phyloP scores from a whole-genome alignment of 2,888 invertebrate species.

The Meghimatium bilineatum region DNA sequence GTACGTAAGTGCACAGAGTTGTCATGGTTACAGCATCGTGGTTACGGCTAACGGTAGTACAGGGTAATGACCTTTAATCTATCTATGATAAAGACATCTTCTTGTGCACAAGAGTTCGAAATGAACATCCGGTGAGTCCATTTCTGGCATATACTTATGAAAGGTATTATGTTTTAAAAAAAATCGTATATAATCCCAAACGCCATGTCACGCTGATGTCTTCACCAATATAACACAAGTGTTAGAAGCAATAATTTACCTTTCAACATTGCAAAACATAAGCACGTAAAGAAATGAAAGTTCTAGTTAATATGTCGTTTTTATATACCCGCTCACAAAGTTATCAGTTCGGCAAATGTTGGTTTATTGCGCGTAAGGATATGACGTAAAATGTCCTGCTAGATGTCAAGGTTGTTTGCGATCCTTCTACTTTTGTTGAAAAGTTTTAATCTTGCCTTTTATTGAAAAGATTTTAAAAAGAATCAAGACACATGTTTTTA shows the following conservation, averaged over 20 bases:
- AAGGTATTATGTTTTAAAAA: not conserved
- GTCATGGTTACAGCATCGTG: no score
- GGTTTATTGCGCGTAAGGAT: not conserved
- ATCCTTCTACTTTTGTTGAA: no score
- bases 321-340: not conserved
- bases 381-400: not conserved
- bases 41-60: no score
- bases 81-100: not conserved
- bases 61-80: not conserved
- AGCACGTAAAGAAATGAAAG: not conserved
- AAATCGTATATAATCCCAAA: not conserved
- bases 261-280: not conserved
- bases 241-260: not conserved
- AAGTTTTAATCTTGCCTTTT: no score
- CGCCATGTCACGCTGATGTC: not conserved
- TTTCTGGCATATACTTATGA: not conserved
- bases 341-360: not conserved
- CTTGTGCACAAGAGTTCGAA: not conserved
- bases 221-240: not conserved
- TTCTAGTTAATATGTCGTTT: not conserved
- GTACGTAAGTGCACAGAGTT: no score
- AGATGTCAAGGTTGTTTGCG: no score
- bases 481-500: no score
- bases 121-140: not conserved
- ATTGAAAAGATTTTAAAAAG: no score